These are phyloP conservation scores for Papilio gigon DNA, from an alignment of 2,888 invertebrate species.

Conservation along the genomic window DNA sequence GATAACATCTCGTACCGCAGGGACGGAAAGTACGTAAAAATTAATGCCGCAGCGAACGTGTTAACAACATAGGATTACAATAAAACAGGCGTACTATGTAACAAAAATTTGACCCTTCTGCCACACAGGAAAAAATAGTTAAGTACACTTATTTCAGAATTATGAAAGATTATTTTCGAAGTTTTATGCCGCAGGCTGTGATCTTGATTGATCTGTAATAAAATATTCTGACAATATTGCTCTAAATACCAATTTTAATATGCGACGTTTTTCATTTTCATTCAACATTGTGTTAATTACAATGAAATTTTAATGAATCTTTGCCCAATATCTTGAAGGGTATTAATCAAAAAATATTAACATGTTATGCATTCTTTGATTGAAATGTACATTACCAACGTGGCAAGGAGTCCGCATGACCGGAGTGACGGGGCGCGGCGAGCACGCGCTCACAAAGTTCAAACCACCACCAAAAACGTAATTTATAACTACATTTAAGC, in stretches of 20 bases:
- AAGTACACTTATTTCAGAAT: too few relatives aligned
- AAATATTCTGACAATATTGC: background rate
- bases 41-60: too few relatives aligned
- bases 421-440: conserved; percentile 50
- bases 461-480: conserved; percentile 67
- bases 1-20: too few relatives aligned
- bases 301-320: conserved; percentile 17
- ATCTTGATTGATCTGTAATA: background rate
- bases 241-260: conserved; percentile 2
- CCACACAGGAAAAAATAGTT: too few relatives aligned
- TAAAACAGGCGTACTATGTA: too few relatives aligned
- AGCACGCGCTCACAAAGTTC: conserved; percentile 45
- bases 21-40: too few relatives aligned
- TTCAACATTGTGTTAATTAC: conserved; percentile 7
- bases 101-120: too few relatives aligned
- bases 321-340: conserved; percentile 5
- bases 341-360: conserved; percentile 21
- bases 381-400: conserved; percentile 16
- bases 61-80: too few relatives aligned
- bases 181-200: too few relatives aligned
- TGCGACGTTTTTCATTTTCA: background rate
- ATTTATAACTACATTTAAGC: conserved; percentile 78
- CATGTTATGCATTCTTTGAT: conserved; percentile 19
- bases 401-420: conserved; percentile 37
- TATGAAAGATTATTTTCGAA: too few relatives aligned